Evolutionary conservation across 1,140 invertebrate genomes (phyloP), one percentile per base, ranked within the genome.

Genomic region (Gonioctena quinquepunctata): DNA sequence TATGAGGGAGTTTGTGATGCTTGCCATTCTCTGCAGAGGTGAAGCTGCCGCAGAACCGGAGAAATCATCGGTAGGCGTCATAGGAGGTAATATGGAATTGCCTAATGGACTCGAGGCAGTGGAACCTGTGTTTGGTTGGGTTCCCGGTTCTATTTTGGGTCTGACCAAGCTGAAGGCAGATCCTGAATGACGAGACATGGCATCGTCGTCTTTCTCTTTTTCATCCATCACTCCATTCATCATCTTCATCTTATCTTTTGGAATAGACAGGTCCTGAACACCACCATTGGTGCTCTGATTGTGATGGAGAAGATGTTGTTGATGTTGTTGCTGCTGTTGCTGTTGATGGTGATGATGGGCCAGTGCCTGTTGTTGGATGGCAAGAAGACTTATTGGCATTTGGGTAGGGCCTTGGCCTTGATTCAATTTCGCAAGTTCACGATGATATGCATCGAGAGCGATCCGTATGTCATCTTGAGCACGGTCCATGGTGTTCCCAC

Each of bases 11-110:
- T 99, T 99, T 22, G 96, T 98, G 71, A 98, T 98, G 65, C 95
- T 97, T 60, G 97, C 96, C 96, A 99, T 99, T 75, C 96, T 86
- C 82, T 98, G 96, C 13, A 99, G 86, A 0, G 97, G 96, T 80
- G 95, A 97, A 2, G 93, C 94, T 1, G 93, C 92, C 1, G 93
- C 91, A 1, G 90, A 89, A 68, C 87, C 88, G 5, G 89, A 88
- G 72, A 93, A 93, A 80, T 94, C 93, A 72, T 94, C 93, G 0
- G 90, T 89, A 33, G 90, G 91, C 80, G 92, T 90, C 1, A 91
- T 91, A 0, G 92, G 93, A 59, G 93, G 93, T 73, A 94, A 84
- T 75, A 94, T 94, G 4, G 91, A 90, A 81, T 94, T 94, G 8
- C 92, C 91, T 0, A 94, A 84, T 1, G 93, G 92, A 73, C 91